Evolutionary conservation across 2,113 vertebrate genomes (phyloP), one percentile per base, ranked within the genome.

Genomic region (Clarias magur): DNA sequence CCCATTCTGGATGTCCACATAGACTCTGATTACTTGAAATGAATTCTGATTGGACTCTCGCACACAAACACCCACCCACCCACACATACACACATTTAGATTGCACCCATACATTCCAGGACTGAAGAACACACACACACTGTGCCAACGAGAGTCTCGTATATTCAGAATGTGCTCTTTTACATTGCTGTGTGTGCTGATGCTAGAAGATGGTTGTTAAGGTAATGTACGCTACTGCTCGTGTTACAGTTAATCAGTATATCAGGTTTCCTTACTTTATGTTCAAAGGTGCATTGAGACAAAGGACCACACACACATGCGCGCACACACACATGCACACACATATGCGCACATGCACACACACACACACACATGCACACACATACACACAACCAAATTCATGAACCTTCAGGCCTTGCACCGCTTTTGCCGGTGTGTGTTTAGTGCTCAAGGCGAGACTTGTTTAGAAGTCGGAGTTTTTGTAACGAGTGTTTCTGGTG

Each of bases 91-190:
- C 84, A 83, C 86, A 89, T 21, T 86, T 89, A 91, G 90, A 91
- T 93, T 93, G 87, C 90, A 89, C 89, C 93, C 90, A 91, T 91
- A 88, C 88, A 91, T 92, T 91, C 86, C 76, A 88, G 73, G 83
- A 85, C 83, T 85, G n/a, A 21, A 76, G 67, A 30, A 84, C 81
- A 82, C 86, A 82, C 91, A 56, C 13, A 84, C 91, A 27, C 91
- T 91, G 92, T 81, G 85, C 87, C 83, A 88, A 85, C 84, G 34
- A 48, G 79, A 87, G 85, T 73, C 19, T 83, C 25, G 34, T 67
- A 85, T 83, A 65, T 82, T 63, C 60, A 72, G 42, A 60, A 48
- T 81, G 84, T 86, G 84, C 68, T 86, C 60, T 63, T 59, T 86
- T 86, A 76, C 76, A 73, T 86, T 84, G 81, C 82, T 17, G 81